Evolutionary conservation across 2,113 vertebrate genomes (phyloP).

Genomic region (Sturnira hondurensis): DNA sequence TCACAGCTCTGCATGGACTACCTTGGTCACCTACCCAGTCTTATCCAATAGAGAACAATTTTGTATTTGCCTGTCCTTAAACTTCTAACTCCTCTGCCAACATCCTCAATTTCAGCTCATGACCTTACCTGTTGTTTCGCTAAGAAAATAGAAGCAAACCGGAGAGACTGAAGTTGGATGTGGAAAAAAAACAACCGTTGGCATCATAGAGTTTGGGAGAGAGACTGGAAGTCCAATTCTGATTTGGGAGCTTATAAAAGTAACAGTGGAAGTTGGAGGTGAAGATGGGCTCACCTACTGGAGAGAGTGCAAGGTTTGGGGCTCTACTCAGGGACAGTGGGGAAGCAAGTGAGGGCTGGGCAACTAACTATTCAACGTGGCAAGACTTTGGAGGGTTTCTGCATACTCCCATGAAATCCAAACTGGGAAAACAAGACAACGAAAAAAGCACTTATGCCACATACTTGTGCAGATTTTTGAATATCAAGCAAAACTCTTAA

Average conservation of each 20-base stretch:
- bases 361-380: background rate
- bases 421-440: no score
- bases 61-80: background rate
- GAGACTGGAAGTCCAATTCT: background rate
- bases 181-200: background rate
- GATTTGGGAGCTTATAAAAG: background rate
- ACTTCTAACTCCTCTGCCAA: background rate
- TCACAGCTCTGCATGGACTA: background rate
- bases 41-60: background rate
- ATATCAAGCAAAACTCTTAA: background rate
- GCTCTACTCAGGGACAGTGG: background rate
- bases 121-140: background rate
- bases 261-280: background rate
- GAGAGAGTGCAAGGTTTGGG: background rate
- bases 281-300: background rate
- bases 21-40: background rate
- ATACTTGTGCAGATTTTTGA: background rate
- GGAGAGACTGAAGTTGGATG: background rate
- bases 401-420: background rate
- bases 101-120: background rate
- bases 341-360: background rate
- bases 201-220: background rate
- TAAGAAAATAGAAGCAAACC: background rate
- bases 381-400: background rate
- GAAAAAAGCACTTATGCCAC: background rate